A percentile compares a stretch with the other conserved stretches of the same genome.
Conservation (phyloP, 2,797 vertebrate species). For the Rhabdophis nuchalis region DNA sequence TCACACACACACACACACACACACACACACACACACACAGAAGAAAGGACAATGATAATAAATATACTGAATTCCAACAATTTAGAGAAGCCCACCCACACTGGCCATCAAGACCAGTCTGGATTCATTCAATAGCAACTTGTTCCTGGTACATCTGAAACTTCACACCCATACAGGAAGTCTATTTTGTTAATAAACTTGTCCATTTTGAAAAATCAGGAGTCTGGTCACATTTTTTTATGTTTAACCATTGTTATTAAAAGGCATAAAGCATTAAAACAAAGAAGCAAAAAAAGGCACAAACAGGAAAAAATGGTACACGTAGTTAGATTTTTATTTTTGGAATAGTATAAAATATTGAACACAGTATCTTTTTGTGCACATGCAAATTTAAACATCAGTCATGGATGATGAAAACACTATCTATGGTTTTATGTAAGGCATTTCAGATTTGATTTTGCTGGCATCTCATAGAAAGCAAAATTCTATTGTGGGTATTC, state of each 20-base stretch:
- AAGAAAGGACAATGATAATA: not conserved
- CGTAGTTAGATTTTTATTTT: conserved; percentile 51
- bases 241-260: not conserved
- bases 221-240: not conserved
- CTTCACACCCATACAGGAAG: not conserved
- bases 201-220: not conserved
- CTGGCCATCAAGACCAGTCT: too few relatives aligned
- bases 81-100: not conserved
- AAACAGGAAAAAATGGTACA: conserved; percentile 52
- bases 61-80: not conserved
- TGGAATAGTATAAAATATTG: conserved; percentile 60
- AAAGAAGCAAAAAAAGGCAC: conserved; percentile 38
- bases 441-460: conserved; percentile 61
- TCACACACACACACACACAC: not conserved
- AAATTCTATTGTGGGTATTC: not conserved
- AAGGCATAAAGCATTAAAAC: conserved; percentile 43
- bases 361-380: conserved; percentile 62
- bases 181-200: not conserved
- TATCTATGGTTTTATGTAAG: conserved; percentile 64
- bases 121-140: not conserved
- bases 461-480: conserved; percentile 82
- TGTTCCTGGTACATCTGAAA: not conserved
- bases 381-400: conserved; percentile 59
- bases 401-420: conserved; percentile 59
- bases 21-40: too few relatives aligned